Evolutionary conservation across 2,797 vertebrate genomes (phyloP).

Genomic region (Micromesistius poutassou): DNA sequence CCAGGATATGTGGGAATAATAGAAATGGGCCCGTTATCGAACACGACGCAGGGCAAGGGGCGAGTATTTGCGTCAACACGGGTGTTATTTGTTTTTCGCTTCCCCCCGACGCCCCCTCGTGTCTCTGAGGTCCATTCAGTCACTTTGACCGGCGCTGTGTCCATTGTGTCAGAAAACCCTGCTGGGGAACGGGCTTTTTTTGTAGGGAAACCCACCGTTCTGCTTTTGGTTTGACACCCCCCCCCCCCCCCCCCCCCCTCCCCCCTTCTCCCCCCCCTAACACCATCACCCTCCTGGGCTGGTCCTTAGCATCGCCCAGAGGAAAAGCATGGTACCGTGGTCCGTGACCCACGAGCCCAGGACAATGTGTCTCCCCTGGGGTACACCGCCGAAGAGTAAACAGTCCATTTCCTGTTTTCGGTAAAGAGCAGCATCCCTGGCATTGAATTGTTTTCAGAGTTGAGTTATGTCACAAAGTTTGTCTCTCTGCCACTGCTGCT

Average conservation of each 20-base stretch:
- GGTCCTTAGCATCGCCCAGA: slow-evolving; percentile 6
- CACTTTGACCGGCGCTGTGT: slow-evolving; percentile 51
- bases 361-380: slow-evolving; percentile 41
- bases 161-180: slow-evolving; percentile 54
- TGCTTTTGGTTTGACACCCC: slow-evolving; percentile 45
- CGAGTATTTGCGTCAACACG: slow-evolving; percentile 50
- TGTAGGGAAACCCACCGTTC: slow-evolving; percentile 23
- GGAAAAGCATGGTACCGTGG: slow-evolving; percentile 38
- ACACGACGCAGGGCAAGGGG: slow-evolving; percentile 24
- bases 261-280: neutral
- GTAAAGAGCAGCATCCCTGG: slow-evolving; percentile 34
- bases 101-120: slow-evolving; percentile 21
- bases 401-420: slow-evolving; percentile 64
- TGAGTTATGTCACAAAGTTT: slow-evolving; percentile 19
- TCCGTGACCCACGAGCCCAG: slow-evolving; percentile 40
- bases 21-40: slow-evolving; percentile 55
- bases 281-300: too few relatives aligned
- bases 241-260: neutral
- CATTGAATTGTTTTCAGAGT: slow-evolving; percentile 14
- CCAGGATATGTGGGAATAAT: slow-evolving; percentile 65
- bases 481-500: slow-evolving; percentile 5
- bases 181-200: slow-evolving; percentile 39
- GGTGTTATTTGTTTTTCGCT: slow-evolving; percentile 56
- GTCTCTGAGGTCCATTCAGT: slow-evolving; percentile 55
- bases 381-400: slow-evolving; percentile 43